A percentile compares a stretch with the other conserved stretches of the same genome.
Evolutionary conservation across 2,797 vertebrate genomes (phyloP).

Genomic region (Centroberyx gerrardi): DNA sequence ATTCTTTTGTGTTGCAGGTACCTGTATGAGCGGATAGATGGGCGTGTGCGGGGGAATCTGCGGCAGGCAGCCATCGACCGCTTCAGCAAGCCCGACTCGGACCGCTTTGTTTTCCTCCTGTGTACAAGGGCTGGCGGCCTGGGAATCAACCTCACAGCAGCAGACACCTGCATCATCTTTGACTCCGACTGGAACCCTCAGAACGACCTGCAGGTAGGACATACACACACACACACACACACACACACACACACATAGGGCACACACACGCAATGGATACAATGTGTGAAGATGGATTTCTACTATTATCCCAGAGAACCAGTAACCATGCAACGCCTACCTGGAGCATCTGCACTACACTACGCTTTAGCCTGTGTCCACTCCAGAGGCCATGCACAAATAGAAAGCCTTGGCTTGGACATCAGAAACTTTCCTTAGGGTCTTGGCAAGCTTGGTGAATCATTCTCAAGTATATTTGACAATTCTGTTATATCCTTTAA

Average conservation of each 20-base stretch:
- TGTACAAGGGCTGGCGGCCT: conserved; percentile 97
- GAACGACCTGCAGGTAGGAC: conserved; percentile 95
- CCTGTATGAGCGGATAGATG: conserved; percentile 96
- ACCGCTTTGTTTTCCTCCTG: conserved; percentile 98
- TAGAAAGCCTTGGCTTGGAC: too few species aligned
- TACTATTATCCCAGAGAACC: neutral
- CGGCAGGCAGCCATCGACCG: conserved; percentile 98
- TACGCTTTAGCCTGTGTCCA: too few species aligned
- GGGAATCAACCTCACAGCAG: conserved; percentile 97
- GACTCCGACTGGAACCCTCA: conserved; percentile 99
- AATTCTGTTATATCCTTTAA: too few species aligned
- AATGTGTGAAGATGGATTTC: neutral
- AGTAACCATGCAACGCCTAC: too few species aligned
- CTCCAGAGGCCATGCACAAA: too few species aligned
- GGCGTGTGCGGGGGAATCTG: conserved; percentile 95
- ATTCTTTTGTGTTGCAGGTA: conserved; percentile 81
- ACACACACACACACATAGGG: neutral
- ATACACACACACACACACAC: neutral
- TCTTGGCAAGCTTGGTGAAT: too few species aligned
- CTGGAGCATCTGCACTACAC: too few species aligned
- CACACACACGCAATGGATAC: neutral
- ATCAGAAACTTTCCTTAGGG: too few species aligned
- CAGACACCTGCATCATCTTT: conserved; percentile 98
- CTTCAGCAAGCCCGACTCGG: conserved; percentile 97
- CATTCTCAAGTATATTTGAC: too few species aligned